Percentiles rank a stretch among this genome's conserved stretches.
Conservation (phyloP, 2,113 vertebrate genomes). For the Scolopax mira region DNA sequence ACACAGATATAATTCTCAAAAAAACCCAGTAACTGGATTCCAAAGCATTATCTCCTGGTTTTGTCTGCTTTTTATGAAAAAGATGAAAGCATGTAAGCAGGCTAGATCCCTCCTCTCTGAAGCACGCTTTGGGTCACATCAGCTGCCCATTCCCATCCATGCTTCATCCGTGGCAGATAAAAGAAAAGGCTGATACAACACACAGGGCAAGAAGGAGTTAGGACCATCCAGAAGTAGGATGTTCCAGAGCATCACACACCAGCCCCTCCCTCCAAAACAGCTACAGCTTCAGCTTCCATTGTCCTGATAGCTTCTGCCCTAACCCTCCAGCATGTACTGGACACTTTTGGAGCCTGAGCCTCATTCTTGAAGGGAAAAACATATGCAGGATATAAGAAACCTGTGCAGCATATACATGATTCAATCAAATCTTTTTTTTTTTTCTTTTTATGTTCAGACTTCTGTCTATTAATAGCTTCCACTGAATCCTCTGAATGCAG, state of each 20-base stretch:
- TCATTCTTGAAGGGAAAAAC: neutral
- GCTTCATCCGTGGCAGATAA: neutral
- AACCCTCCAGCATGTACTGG: neutral
- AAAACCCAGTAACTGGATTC: neutral
- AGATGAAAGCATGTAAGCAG: neutral
- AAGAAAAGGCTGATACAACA: neutral
- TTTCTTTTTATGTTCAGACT: neutral
- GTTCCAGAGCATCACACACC: neutral
- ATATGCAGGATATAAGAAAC: neutral
- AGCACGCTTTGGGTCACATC: no score
- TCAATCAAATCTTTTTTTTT: neutral
- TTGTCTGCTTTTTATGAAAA: neutral
- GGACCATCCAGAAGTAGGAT: neutral
- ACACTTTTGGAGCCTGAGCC: neutral
- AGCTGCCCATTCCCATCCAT: neutral
- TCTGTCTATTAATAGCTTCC: neutral
- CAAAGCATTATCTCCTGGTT: neutral
- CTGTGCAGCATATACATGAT: neutral
- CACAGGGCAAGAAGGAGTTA: accelerated
- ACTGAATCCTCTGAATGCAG: neutral
- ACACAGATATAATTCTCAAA: neutral
- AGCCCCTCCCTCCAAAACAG: neutral
- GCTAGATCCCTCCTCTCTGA: neutral
- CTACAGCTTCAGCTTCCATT: neutral
- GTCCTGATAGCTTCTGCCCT: neutral